Base-by-base conservation (phyloP, 53 echinoderm and acorn worm genomes). In the Luidia sarsii region DNA sequence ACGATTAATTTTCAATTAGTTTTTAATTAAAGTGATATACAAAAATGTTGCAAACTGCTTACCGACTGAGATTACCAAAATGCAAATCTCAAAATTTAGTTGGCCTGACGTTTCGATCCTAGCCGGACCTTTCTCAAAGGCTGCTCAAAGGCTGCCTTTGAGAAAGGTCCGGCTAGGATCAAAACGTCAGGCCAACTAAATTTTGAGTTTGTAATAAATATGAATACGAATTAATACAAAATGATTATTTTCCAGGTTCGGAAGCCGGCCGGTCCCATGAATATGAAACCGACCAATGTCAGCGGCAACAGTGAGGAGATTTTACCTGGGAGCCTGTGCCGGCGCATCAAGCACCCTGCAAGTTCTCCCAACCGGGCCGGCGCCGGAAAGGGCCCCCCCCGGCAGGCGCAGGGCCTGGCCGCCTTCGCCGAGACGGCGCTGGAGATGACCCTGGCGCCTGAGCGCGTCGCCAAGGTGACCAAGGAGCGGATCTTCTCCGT, bases 381-480 rank as follows among this genome's bases (percentile, higher is more conserved):
- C 73, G 13, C n/a, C 25, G 43, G 57, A 19, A 29, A 50, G 5
- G 51, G 43, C 7, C 35, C 36, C n/a, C n/a, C n/a, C n/a, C n/a
- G 7, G 27, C 25, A 7, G 5, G 24, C 37, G 0, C 39, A 55
- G 46, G 80, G 80, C 61, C 80, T 68, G 1, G 27, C 8, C 13
- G 37, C 70, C 21, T 70, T 61, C 33, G 43, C 71, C 22, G 66
- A 80, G 66, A 63, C 53, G 7, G 54, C 92, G 0, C 81, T 86
- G 38, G 64, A 71, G 11, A 68, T 94, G 83, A 85, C 27, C 37
- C 71, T 93, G 48, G 69, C 67, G 7, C 66, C 82, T 33, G 80
- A 61, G 13, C 57, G 59, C 22, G 53, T 92, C 7, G 95, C 95
- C 45, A 95, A 95, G 80, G 95, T 95, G 9, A 87, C 86, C 13